Percentiles rank a stretch among this genome's conserved stretches.
phyloP scores from a whole-genome alignment of 2,888 invertebrate genomes.

The Phyllotreta striolata region DNA sequence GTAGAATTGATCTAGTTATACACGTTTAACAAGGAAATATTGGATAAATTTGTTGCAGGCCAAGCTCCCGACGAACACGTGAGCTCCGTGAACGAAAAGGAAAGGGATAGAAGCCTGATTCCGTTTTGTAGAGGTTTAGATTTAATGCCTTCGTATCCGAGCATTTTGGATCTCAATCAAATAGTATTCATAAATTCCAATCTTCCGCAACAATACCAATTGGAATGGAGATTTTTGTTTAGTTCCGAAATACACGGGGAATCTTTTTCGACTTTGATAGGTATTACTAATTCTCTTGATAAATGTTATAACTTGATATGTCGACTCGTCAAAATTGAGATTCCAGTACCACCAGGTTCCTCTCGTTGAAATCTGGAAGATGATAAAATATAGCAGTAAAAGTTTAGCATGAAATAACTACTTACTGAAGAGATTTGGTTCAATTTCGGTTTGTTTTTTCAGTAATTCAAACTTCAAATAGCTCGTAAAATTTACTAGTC shows the following conservation, averaged over 20 bases:
- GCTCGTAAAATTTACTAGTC: too few species aligned
- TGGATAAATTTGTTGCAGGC: slow-evolving; percentile 26
- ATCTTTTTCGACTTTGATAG: slow-evolving; percentile 85
- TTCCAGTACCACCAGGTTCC: too few species aligned
- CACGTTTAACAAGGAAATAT: slow-evolving; percentile 2
- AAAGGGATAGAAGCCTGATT: slow-evolving; percentile 63
- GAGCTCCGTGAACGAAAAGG: slow-evolving; percentile 51
- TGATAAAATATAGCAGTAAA: too few species aligned
- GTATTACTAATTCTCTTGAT: slow-evolving; percentile 55
- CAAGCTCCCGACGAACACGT: slow-evolving; percentile 40
- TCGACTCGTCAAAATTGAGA: too few species aligned
- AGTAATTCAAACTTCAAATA: too few species aligned
- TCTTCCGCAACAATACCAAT: slow-evolving; percentile 76
- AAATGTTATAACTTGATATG: too few species aligned
- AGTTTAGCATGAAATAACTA: too few species aligned
- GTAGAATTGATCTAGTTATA: slow-evolving; percentile 13
- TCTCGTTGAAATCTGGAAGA: too few species aligned
- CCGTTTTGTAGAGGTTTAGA: slow-evolving; percentile 71
- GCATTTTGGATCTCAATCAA: slow-evolving; percentile 77
- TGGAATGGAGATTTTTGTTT: slow-evolving; percentile 88
- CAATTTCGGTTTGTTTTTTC: too few species aligned
- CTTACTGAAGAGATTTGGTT: too few species aligned
- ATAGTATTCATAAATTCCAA: slow-evolving; percentile 82
- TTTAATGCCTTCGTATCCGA: slow-evolving; percentile 79
- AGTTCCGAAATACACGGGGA: slow-evolving; percentile 89